Base-by-base conservation (phyloP, 2,888 invertebrate species). In the Andricus curvator region DNA sequence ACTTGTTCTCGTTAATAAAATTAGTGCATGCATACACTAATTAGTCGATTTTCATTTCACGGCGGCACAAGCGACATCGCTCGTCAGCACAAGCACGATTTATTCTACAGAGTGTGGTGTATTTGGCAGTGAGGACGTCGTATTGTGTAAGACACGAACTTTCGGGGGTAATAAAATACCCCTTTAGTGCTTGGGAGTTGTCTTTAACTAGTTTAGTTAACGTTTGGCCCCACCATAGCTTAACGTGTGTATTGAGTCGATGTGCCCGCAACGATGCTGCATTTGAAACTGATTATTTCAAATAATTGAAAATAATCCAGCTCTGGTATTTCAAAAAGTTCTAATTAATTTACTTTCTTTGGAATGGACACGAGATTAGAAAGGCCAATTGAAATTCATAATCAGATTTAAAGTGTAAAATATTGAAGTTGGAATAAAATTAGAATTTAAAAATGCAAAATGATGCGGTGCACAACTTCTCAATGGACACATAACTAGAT, bases 111-210 rank as follows among this genome's bases (percentile, higher is more conserved):
- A 89, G 89, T 88, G 86, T 87, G 87, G 87, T 90, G 88, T 85
- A 86, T 90, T 91, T 91, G 92, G 92, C 92, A 92, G 92, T 92
- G 92, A 92, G 89, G 90, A 90, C 88, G 90, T 88, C 66, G 65
- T 88, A 87, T 85, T 85, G 86, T 89, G 84, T 87, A 85, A 84
- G 87, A 88, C 88, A 85, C 85, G 37, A 74, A n/a, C 56, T 74
- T 74, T 51, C 17, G 20, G 51, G 29, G 25, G 48, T 29, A n/a
- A 33, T 4, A 74, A 33, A 70, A n/a, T 48, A 33, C n/a, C 56
- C 56, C 33, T 1, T 60, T 74, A 74, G 74, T 33, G 56, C 56
- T 74, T 56, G 29, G 51, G 51, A 74, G 70, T 56, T 74, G 70
- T 74, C 70, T 51, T 74, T 74, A 74, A 51, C 51, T 74, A 74